phyloP scores from a whole-genome alignment of 2,888 invertebrate genomes.

The Tuta absoluta region DNA sequence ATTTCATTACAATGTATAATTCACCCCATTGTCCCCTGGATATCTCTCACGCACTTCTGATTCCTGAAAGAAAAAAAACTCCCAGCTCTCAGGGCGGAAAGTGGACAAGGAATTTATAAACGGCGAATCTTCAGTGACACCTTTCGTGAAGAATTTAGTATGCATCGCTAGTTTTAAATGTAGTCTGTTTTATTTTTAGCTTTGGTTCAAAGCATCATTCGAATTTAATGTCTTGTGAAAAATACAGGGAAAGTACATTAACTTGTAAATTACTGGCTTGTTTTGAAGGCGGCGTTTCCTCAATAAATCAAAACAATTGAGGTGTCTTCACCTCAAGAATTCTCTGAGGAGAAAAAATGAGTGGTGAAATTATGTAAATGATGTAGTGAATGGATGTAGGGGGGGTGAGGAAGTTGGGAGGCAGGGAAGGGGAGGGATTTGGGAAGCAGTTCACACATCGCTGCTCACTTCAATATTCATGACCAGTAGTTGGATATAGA shows the following conservation, averaged over 20 bases:
- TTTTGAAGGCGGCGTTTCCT: conserved; percentile 26
- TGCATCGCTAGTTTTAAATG: conserved; percentile 9
- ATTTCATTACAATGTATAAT: conserved; percentile 41
- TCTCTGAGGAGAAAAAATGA: conserved; percentile 40
- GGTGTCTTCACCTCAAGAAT: conserved; percentile 41
- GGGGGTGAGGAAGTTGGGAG: conserved; percentile 11
- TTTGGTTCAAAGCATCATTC: conserved; percentile 10
- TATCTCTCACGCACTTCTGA: conserved; percentile 24
- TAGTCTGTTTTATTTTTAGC: not conserved
- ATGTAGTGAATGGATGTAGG: conserved; percentile 19
- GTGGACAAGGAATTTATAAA: conserved; percentile 17
- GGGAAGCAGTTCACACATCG: conserved; percentile 43
- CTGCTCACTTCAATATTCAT: conserved; percentile 49
- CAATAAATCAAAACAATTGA: conserved; percentile 24
- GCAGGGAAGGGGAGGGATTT: conserved; percentile 7
- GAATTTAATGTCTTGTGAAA: conserved; percentile 15
- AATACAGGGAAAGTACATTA: conserved; percentile 10
- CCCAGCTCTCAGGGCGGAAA: not conserved
- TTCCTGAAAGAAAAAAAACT: conserved; percentile 16
- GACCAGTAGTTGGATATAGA: conserved; percentile 32
- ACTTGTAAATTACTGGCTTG: conserved; percentile 24
- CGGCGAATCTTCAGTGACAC: conserved; percentile 6
- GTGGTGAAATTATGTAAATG: conserved; percentile 45
- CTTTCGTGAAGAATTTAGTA: conserved; percentile 8
- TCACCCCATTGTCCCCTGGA: conserved; percentile 26